phyloP scores from a whole-genome alignment of 2,888 invertebrate genomes.

The Calliopum simillimum region DNA sequence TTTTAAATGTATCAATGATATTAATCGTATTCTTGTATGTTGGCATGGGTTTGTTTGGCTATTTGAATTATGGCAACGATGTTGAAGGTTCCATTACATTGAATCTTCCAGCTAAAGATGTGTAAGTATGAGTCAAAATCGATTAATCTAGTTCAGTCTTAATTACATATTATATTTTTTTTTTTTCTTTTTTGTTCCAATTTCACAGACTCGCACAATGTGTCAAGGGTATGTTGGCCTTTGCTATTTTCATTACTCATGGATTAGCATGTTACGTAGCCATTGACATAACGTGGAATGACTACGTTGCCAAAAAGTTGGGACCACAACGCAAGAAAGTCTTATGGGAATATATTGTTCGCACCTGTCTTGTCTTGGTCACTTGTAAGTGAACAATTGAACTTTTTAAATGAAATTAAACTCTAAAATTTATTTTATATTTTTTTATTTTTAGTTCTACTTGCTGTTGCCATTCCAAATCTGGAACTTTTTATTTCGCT shows the following conservation, averaged over 20 bases:
- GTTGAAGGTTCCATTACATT: slow-evolving; percentile 87
- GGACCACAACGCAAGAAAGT: slow-evolving; percentile 73
- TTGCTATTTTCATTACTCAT: slow-evolving; percentile 91
- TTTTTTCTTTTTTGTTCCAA: background rate
- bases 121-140: slow-evolving; percentile 69
- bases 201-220: slow-evolving; percentile 75
- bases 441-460: slow-evolving; percentile 73
- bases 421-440: background rate
- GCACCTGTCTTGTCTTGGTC: slow-evolving; percentile 80
- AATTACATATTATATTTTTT: background rate
- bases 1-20: slow-evolving; percentile 86
- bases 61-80: slow-evolving; percentile 81
- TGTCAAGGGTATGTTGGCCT: slow-evolving; percentile 79
- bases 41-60: slow-evolving; percentile 91
- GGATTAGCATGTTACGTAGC: slow-evolving; percentile 96
- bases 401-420: background rate
- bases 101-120: slow-evolving; percentile 78
- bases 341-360: slow-evolving; percentile 82
- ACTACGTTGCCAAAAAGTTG: slow-evolving; percentile 74
- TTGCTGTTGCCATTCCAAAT: slow-evolving; percentile 88
- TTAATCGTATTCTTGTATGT: slow-evolving; percentile 86
- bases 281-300: slow-evolving; percentile 91
- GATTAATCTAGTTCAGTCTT: background rate
- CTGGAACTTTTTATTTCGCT: slow-evolving; percentile 84
- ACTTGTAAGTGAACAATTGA: slow-evolving; percentile 80